Base-by-base conservation (phyloP, 2,888 invertebrate genomes). In the Byasa hedistus region DNA sequence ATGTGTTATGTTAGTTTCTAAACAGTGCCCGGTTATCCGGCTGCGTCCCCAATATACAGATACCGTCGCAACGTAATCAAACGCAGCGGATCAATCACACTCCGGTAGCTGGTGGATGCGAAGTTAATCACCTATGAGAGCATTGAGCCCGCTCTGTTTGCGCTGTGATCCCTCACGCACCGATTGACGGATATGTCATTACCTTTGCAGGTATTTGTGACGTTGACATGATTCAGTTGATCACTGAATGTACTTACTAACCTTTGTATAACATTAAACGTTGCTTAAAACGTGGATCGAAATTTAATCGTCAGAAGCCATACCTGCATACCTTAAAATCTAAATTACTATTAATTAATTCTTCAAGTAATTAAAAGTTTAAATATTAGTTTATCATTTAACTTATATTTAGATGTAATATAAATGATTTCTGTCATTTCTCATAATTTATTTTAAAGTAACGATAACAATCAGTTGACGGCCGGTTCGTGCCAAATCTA, bases 401-500 rank as follows among this genome's bases (percentile, higher is more conserved):
- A 27, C 27, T 27, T 4, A 27, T 27, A 27, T 27, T 27, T 5
- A 27, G n/a, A n/a, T n/a, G n/a, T n/a, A 27, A 27, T 5, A 15
- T 48, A 48, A 3, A 19, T n/a, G n/a, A n/a, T n/a, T 48, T 48
- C 19, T n/a, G 12, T 44, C 3, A n/a, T 5, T 48, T 8, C 19
- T 48, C n/a, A 44, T n/a, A 48, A n/a, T 48, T 48, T 39, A 12
- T 39, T 39, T 15, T n/a, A 48, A 63, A 48, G 32, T 22, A 57
- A 57, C 17, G 48, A 48, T 57, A 57, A 57, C 48, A 63, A 57
- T 63, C 57, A 48, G 24, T n/a, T 48, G 63, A 57, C 7, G 7
- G 48, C 54, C 24, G 39, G 54, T 64, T 54, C 54, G 59, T 64
- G 64, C 64, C 64, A 58, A 64, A 64, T 64, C 59, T 64, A 58